A percentile compares a stretch with the other conserved stretches of the same genome.
phyloP scores from a whole-genome alignment of 2,113 vertebrate species.

The Aspidoscelis tigris region DNA sequence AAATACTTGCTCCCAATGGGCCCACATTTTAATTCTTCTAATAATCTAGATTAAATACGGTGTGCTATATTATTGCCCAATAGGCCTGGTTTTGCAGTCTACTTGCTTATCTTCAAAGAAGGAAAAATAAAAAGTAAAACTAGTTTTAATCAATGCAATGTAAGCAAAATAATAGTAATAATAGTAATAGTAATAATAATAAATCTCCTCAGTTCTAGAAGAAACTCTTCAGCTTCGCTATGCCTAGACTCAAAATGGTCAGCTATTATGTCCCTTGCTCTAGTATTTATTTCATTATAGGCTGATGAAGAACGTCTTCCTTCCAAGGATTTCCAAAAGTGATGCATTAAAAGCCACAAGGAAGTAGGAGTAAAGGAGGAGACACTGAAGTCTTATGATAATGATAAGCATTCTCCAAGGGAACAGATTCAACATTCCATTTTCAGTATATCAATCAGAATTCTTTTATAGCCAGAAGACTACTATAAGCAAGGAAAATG shows the following conservation, averaged over 20 bases:
- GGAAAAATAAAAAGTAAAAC: not conserved
- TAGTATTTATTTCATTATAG: not conserved
- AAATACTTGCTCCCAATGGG: not conserved
- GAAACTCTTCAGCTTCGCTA: not conserved
- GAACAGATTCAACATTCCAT: not conserved
- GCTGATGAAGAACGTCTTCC: not conserved
- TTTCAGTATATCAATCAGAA: not conserved
- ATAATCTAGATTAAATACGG: not conserved
- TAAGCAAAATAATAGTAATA: not conserved
- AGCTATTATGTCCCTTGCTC: not conserved
- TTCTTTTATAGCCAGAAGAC: not conserved
- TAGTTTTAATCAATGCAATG: not conserved
- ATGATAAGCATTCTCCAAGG: not conserved
- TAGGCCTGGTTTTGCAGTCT: constrained; percentile 34
- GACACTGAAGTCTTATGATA: not conserved
- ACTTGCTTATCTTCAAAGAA: not conserved
- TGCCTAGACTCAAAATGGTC: not conserved
- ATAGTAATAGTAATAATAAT: too few species aligned
- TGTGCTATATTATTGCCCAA: not conserved
- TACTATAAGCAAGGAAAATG: constrained; percentile 5
- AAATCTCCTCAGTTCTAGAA: too few species aligned
- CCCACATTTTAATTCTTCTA: not conserved
- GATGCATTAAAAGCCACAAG: not conserved
- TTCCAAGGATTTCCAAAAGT: not conserved
- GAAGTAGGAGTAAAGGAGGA: not conserved